A percentile compares a stretch with the other conserved stretches of the same genome.
Conservation (phyloP, 1,140 invertebrate genomes). For the Pogonus chalceus region DNA sequence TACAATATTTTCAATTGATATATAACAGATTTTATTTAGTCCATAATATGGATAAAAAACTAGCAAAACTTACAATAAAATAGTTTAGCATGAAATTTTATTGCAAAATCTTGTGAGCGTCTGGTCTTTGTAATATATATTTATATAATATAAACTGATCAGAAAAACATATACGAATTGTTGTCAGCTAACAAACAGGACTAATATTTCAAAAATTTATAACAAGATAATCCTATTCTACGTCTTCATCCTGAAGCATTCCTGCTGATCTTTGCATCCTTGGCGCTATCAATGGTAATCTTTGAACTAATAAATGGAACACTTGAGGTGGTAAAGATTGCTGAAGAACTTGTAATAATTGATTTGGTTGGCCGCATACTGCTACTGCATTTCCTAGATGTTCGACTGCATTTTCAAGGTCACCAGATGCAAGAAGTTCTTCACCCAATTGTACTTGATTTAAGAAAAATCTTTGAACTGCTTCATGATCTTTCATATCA, state of each 20-base stretch:
- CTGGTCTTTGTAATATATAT: neutral
- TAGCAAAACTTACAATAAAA: neutral
- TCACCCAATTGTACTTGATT: constrained; percentile 86
- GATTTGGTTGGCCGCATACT: constrained; percentile 91
- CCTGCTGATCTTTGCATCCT: constrained; percentile 25
- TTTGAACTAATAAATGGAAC: constrained; percentile 77
- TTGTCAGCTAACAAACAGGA: neutral
- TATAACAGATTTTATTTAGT: neutral
- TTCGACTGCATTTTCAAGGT: constrained; percentile 83
- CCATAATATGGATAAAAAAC: neutral
- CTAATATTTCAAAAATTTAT: neutral
- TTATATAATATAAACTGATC: neutral
- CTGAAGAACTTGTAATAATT: constrained; percentile 63
- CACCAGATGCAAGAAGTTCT: constrained; percentile 72
- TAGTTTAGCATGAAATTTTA: neutral
- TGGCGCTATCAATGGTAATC: constrained; percentile 55
- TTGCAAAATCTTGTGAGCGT: neutral
- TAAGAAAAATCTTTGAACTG: constrained; percentile 85
- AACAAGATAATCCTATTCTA: constrained; percentile 23
- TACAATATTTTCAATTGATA: too few relatives aligned
- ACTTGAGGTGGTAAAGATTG: constrained; percentile 87
- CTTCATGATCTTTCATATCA: constrained; percentile 83
- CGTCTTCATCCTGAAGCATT: constrained; percentile 32
- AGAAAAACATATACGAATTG: neutral
- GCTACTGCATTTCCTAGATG: constrained; percentile 90